Evolutionary conservation across 2,888 invertebrate genomes (phyloP), one percentile per base, ranked within the genome.

Genomic region (Lasioglossum vierecki): DNA sequence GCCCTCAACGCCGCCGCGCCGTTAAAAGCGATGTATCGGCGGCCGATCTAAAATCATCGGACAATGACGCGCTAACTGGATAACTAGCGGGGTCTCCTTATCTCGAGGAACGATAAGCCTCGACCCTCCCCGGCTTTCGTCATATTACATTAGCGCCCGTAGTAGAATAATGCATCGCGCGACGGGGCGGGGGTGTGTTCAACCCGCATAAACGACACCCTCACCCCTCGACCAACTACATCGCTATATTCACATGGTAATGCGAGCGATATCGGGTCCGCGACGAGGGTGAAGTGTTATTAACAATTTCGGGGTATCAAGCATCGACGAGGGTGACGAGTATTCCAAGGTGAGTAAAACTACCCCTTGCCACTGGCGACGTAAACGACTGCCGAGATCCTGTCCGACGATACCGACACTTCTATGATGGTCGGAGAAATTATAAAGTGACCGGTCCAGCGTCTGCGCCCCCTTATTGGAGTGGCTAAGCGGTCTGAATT

Each of bases 211-310:
- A 88, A 88, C 87, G 85, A 60, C 83, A 66, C 85, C 83, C 91
- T 90, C 89, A 87, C 35, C 82, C 87, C 74, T 80, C 57, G 75
- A 83, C 90, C 85, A 89, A 35, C 90, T 86, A 89, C 91, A 93
- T 91, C 92, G 93, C 94, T 93, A 93, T 94, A 95, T 95, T 95
- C 94, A 93, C 93, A 95, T 95, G 94, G 93, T 94, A 95, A 95
- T 95, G 93, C 92, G 92, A 91, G 91, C 76, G 88, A 91, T 90
- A 91, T 90, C 90, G 92, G n/a, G 2, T 91, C 90, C 90, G 90
- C 90, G 88, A 89, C 90, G 89, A 91, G 92, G 93, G 93, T 91
- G 89, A 93, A 92, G 92, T 90, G 92, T 93, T 94, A 94, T 94
- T 94, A 94, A 95, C 94, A 94, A 94, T 94, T 94, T 93, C 90